Conservation (phyloP, 2,113 vertebrate species). For the Paralichthys olivaceus region DNA sequence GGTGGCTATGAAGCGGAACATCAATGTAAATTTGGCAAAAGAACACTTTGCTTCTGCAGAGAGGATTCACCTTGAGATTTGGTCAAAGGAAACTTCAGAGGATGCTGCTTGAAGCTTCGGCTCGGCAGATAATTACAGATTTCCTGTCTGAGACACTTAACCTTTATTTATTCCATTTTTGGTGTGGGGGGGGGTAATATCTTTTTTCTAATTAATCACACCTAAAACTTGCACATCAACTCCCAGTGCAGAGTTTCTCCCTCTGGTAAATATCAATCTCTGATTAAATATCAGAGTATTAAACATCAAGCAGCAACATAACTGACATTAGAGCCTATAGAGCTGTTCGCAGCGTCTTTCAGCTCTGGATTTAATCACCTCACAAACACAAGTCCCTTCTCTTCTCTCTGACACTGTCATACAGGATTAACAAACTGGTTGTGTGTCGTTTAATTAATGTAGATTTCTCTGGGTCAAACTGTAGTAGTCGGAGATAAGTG, state of each 20-base stretch:
- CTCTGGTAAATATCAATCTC: constrained; percentile 64
- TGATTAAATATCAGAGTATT: constrained; percentile 71
- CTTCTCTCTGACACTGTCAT: constrained; percentile 66
- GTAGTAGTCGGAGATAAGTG: constrained; percentile 68
- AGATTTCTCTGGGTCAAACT: constrained; percentile 69
- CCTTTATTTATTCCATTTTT: constrained; percentile 31
- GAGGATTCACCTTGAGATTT: constrained; percentile 73
- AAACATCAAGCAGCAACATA: constrained; percentile 63
- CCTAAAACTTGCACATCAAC: constrained; percentile 63
- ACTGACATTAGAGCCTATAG: constrained; percentile 61
- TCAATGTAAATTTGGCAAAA: constrained; percentile 66
- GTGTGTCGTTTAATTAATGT: constrained; percentile 70
- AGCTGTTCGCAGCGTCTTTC: constrained; percentile 75
- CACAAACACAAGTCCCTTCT: constrained; percentile 68
- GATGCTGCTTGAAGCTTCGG: constrained; percentile 59
- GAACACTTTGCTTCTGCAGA: constrained; percentile 38
- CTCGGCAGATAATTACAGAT: constrained; percentile 68
- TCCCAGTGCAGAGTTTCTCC: constrained; percentile 50
- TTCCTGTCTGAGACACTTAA: constrained; percentile 63
- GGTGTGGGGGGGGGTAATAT: neutral
- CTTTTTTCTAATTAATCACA: constrained; percentile 56
- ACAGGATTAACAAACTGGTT: constrained; percentile 69
- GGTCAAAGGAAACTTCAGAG: constrained; percentile 60
- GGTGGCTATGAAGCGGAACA: constrained; percentile 71
- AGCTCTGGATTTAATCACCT: constrained; percentile 76